These are phyloP conservation scores for Sorex maritimensis DNA, from an alignment of 2,797 vertebrate species.

Conservation along the genomic window DNA sequence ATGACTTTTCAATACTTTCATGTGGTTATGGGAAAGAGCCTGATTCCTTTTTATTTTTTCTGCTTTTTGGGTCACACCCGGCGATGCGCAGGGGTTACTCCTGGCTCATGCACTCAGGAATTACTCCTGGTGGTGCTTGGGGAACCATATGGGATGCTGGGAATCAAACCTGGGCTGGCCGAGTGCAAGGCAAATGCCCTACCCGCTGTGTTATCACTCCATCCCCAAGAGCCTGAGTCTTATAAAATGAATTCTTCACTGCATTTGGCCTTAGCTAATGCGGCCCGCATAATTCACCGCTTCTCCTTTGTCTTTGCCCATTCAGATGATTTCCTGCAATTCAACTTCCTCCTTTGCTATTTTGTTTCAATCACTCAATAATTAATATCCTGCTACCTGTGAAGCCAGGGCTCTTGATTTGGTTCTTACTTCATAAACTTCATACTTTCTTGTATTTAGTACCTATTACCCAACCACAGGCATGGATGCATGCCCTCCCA, in stretches of 20 bases:
- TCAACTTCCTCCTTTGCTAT: background rate
- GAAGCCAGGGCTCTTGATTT: background rate
- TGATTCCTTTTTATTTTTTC: no score
- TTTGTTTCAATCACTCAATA: slow-evolving; percentile 17
- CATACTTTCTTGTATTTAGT: background rate
- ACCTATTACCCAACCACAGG: background rate
- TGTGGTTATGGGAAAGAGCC: background rate
- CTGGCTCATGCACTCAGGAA: no score
- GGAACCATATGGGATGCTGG: no score
- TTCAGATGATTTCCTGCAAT: background rate
- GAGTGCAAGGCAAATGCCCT: no score
- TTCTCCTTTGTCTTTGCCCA: background rate
- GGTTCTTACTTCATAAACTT: background rate
- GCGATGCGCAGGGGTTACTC: no score
- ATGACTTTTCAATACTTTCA: slow-evolving; percentile 33
- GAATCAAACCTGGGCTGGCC: no score
- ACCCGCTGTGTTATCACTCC: no score
- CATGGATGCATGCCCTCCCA: fast-evolving
- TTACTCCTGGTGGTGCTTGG: no score
- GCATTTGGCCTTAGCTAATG: background rate
- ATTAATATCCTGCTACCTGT: background rate
- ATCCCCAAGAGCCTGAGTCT: background rate
- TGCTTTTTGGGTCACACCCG: no score
- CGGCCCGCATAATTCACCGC: background rate
- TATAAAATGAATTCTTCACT: background rate